These are phyloP conservation scores for Benitochromis conjunctus DNA, from an alignment of 2,113 vertebrate genomes.

Conservation along the genomic window DNA sequence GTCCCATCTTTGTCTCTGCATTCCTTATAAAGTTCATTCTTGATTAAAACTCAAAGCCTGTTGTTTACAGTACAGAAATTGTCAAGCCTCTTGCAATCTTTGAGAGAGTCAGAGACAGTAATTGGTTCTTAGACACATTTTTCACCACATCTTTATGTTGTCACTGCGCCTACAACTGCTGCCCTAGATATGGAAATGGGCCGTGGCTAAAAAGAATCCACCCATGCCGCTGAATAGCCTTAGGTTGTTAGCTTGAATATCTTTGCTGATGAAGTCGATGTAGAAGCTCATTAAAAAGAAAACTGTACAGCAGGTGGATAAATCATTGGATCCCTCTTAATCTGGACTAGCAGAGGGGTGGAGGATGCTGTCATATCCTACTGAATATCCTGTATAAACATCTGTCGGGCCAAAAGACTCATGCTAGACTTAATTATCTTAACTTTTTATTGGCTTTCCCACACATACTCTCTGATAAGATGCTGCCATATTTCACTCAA, in stretches of 20 bases:
- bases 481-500: not conserved
- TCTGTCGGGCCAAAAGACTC: slow-evolving; percentile 17
- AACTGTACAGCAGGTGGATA: not conserved
- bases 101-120: not conserved
- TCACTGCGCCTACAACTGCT: not conserved
- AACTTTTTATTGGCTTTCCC: not conserved
- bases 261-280: not conserved
- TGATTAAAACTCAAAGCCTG: not conserved
- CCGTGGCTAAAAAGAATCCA: not conserved
- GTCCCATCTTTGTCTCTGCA: not conserved
- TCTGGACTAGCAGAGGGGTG: not conserved
- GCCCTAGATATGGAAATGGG: not conserved
- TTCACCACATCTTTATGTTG: not conserved
- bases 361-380: not conserved
- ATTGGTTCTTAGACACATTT: not conserved
- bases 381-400: slow-evolving; percentile 1
- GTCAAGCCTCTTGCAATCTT: not conserved
- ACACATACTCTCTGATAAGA: slow-evolving; percentile 4
- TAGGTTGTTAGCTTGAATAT: not conserved
- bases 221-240: not conserved
- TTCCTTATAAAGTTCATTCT: not conserved
- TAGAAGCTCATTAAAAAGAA: slow-evolving; percentile 13
- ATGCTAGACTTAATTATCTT: not conserved
- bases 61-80: not conserved
- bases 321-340: slow-evolving; percentile 7